A percentile compares a stretch with the other conserved stretches of the same genome.
These are phyloP conservation scores for Malacoraja senta DNA, from an alignment of 2,797 vertebrate genomes.

Conservation along the genomic window DNA sequence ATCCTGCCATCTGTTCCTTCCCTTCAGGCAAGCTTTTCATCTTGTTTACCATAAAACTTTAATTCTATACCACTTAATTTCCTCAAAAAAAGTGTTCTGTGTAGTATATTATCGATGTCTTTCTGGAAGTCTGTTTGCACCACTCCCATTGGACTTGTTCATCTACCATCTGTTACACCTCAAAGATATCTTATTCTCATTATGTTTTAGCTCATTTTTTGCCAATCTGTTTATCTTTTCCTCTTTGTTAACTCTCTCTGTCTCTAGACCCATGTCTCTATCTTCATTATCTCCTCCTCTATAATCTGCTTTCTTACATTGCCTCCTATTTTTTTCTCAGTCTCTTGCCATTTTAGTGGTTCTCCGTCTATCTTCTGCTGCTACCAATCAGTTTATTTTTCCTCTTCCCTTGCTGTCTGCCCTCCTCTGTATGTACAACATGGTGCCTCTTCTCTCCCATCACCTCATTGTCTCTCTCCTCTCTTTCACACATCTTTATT, in stretches of 20 bases:
- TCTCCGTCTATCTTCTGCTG: neutral
- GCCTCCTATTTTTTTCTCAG: neutral
- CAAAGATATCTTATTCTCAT: neutral
- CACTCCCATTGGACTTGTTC: neutral
- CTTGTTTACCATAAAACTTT: neutral
- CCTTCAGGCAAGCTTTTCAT: neutral
- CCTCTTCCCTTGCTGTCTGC: neutral
- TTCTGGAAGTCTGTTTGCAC: neutral
- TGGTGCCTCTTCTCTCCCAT: neutral
- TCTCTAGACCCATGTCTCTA: neutral
- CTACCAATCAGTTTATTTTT: neutral
- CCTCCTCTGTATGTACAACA: neutral
- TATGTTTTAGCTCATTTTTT: neutral
- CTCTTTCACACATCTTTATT: neutral
- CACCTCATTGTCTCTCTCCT: neutral
- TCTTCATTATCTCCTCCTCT: neutral
- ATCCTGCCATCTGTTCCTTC: neutral
- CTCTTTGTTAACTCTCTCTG: neutral
- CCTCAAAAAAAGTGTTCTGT: neutral
- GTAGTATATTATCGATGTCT: neutral
- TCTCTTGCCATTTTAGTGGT: neutral
- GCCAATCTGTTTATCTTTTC: neutral
- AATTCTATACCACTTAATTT: neutral
- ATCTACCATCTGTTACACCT: neutral
- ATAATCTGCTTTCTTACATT: neutral